Percentiles rank a stretch among this genome's conserved stretches.
These are phyloP conservation scores for Drosophila paramelanica DNA, from an alignment of 2,888 invertebrate species.

Conservation along the genomic window DNA sequence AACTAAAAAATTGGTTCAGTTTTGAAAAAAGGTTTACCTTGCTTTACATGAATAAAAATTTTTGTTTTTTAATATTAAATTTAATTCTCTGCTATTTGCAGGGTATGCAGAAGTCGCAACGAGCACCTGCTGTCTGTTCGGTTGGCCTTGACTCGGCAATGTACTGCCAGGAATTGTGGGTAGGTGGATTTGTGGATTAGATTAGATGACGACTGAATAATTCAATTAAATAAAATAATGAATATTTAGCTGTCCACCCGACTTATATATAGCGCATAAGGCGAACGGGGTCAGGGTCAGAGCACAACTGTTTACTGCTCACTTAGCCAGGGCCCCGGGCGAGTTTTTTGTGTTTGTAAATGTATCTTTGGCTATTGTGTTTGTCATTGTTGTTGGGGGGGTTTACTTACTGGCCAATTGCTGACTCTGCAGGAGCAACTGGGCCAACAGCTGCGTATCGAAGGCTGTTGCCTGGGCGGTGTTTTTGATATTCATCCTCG, in stretches of 20 bases:
- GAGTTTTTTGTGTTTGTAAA: neutral
- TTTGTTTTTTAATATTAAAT: no score
- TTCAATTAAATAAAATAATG: conserved; percentile 78
- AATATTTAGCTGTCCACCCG: conserved; percentile 64
- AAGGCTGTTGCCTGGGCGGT: conserved; percentile 84
- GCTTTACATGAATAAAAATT: no score
- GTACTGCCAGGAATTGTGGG: conserved; percentile 17
- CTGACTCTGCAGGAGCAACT: conserved; percentile 87
- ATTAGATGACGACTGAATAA: conserved; percentile 63
- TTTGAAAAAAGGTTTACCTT: no score
- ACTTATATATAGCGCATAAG: conserved; percentile 34
- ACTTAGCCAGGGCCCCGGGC: conserved; percentile 1
- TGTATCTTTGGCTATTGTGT: conserved; percentile 14
- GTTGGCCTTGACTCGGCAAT: conserved; percentile 14
- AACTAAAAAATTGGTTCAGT: no score
- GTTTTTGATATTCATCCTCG: conserved; percentile 86
- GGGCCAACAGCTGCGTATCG: conserved; percentile 87
- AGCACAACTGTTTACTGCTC: neutral
- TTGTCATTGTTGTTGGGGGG: conserved; percentile 10
- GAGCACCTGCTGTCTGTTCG: neutral
- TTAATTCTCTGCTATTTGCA: neutral
- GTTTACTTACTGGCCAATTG: conserved; percentile 86
- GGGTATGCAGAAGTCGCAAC: neutral
- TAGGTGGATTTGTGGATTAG: conserved; percentile 24
- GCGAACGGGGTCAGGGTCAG: neutral